These are phyloP conservation scores for Pheosia tremula DNA, from an alignment of 2,888 invertebrate species.

Conservation along the genomic window DNA sequence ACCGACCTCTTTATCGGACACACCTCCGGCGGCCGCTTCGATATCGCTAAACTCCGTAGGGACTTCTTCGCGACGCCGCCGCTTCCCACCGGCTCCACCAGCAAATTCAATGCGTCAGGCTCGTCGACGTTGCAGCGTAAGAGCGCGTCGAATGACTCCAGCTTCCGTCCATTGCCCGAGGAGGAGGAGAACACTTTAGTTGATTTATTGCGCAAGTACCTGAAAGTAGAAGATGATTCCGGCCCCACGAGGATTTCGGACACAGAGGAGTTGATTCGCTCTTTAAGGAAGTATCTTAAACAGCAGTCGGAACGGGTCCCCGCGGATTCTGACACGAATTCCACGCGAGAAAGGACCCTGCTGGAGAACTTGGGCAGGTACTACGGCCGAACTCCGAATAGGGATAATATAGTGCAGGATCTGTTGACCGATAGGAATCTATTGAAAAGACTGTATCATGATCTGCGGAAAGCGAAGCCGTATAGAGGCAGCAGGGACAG, in stretches of 20 bases:
- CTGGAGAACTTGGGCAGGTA: slow-evolving; percentile 88
- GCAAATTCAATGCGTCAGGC: slow-evolving; percentile 47
- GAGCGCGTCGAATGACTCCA: slow-evolving; percentile 50
- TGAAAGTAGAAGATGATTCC: slow-evolving; percentile 84
- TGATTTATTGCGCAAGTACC: slow-evolving; percentile 87
- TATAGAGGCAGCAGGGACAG: slow-evolving; percentile 74
- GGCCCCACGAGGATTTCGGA: slow-evolving; percentile 74
- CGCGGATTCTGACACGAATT: slow-evolving; percentile 60
- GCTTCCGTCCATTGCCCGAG: slow-evolving; percentile 59
- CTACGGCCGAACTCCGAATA: slow-evolving; percentile 86
- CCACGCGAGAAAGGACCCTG: slow-evolving; percentile 78
- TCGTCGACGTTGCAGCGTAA: slow-evolving; percentile 14
- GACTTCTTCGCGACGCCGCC: slow-evolving; percentile 86
- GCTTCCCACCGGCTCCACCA: slow-evolving; percentile 52
- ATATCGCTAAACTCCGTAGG: slow-evolving; percentile 87
- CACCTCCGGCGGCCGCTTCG: slow-evolving; percentile 86
- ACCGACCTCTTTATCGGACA: slow-evolving; percentile 78
- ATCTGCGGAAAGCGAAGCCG: slow-evolving; percentile 87
- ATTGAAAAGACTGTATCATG: slow-evolving; percentile 89
- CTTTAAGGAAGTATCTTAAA: slow-evolving; percentile 85
- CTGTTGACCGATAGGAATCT: slow-evolving; percentile 89
- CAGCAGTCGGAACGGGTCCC: slow-evolving; percentile 67
- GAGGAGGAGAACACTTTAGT: slow-evolving; percentile 85
- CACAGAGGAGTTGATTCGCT: slow-evolving; percentile 86
- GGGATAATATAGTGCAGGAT: slow-evolving; percentile 89